phyloP scores from a whole-genome alignment of 2,113 vertebrate species.

The Siniperca knerii region DNA sequence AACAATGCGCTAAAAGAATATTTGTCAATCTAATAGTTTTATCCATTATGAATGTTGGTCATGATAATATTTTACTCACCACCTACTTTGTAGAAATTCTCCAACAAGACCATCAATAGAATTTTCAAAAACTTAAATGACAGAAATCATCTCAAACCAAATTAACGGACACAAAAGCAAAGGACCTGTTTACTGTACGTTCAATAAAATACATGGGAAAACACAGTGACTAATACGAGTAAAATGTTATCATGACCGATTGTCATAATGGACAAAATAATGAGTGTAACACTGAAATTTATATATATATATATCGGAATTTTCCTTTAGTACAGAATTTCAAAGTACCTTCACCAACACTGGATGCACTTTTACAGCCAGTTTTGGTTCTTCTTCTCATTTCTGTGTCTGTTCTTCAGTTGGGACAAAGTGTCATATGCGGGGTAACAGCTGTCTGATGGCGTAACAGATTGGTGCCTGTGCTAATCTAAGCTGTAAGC shows the following conservation, averaged over 20 bases:
- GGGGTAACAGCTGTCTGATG: constrained; percentile 74
- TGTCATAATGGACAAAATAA: neutral
- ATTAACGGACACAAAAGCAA: neutral
- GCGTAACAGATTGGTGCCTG: constrained; percentile 69
- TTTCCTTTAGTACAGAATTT: neutral
- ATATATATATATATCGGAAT: neutral
- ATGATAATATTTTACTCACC: no score
- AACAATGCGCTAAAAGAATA: no score
- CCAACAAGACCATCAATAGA: neutral
- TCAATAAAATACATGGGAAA: neutral
- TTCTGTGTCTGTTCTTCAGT: constrained; percentile 6
- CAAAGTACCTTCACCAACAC: neutral
- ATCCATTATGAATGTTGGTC: no score
- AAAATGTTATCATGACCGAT: neutral
- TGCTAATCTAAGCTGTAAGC: constrained; percentile 82
- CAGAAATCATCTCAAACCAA: neutral
- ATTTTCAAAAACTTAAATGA: neutral
- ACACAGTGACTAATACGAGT: neutral
- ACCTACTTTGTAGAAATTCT: no score
- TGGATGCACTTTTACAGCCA: constrained; percentile 36
- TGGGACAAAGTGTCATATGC: constrained; percentile 59
- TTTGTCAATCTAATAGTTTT: no score
- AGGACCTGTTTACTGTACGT: neutral
- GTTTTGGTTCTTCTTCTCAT: constrained; percentile 4
- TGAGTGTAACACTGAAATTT: neutral